These are phyloP conservation scores for Ceramica pisi DNA, from an alignment of 2,888 invertebrate species.

Conservation along the genomic window DNA sequence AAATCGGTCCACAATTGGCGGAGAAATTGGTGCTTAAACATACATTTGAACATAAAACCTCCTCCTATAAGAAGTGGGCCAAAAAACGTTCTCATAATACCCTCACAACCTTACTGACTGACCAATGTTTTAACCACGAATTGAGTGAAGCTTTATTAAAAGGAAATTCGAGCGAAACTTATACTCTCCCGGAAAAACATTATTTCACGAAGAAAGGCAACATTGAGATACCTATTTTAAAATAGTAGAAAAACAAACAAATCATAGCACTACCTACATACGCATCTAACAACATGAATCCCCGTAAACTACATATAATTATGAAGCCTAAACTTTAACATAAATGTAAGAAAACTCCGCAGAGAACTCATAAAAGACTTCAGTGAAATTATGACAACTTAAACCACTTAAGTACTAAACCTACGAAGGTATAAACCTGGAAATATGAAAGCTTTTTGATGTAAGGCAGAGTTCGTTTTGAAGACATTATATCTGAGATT, in stretches of 20 bases:
- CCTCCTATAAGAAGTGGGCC: no score
- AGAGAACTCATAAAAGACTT: slow-evolving; percentile 37
- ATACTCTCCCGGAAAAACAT: no score
- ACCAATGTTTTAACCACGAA: background rate
- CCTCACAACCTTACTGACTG: background rate
- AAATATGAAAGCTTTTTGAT: slow-evolving; percentile 59
- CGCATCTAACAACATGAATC: background rate
- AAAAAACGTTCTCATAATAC: no score
- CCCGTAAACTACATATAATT: background rate
- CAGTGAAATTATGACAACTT: slow-evolving; percentile 56
- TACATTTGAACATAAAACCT: no score
- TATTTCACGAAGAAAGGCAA: no score
- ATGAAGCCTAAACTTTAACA: background rate
- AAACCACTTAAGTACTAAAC: slow-evolving; percentile 58
- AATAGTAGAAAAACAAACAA: no score
- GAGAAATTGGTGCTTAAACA: no score
- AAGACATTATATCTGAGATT: slow-evolving; percentile 25
- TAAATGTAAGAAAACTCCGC: background rate
- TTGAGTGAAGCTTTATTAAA: background rate
- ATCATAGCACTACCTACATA: no score
- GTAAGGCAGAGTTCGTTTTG: slow-evolving; percentile 36
- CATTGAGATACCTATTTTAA: no score
- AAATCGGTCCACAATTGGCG: no score
- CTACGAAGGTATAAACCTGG: slow-evolving; percentile 41
- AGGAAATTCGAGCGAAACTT: no score